These are phyloP conservation scores for Hippocampus abdominalis DNA, from an alignment of 2,113 vertebrate species.

Conservation along the genomic window DNA sequence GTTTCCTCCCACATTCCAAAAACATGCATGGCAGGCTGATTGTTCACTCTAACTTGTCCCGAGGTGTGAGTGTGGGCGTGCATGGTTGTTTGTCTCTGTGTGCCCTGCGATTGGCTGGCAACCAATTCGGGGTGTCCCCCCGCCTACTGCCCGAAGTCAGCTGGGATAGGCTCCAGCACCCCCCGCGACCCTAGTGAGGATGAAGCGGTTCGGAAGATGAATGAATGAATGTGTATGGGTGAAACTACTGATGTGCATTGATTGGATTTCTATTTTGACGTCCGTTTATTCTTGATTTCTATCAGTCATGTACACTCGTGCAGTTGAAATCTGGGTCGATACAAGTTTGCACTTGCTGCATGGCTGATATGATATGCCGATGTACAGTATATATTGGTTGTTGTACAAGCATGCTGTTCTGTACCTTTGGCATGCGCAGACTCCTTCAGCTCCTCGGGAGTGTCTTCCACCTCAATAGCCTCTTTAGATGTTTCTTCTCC, in stretches of 20 bases:
- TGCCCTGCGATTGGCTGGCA: too few species aligned
- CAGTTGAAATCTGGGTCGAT: too few species aligned
- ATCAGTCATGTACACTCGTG: background rate
- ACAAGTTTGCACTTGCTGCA: background rate
- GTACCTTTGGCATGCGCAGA: conserved; percentile 47
- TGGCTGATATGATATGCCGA: background rate
- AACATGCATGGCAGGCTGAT: too few species aligned
- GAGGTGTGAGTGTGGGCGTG: too few species aligned
- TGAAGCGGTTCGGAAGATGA: too few species aligned
- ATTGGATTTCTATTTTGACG: background rate
- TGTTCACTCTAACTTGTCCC: too few species aligned
- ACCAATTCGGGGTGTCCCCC: too few species aligned
- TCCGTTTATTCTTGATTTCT: background rate
- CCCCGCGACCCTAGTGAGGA: too few species aligned
- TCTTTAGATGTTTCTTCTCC: conserved; percentile 23
- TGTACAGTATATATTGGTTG: background rate
- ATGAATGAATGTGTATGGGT: background rate
- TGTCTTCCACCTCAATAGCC: conserved; percentile 7
- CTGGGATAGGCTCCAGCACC: too few species aligned
- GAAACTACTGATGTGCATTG: background rate
- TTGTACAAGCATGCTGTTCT: background rate
- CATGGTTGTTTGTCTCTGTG: too few species aligned
- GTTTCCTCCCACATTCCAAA: too few species aligned
- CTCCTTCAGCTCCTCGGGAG: conserved; percentile 1
- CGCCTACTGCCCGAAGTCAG: too few species aligned